These are phyloP conservation scores for Periparus ater DNA, from an alignment of 2,797 vertebrate species.

Conservation along the genomic window DNA sequence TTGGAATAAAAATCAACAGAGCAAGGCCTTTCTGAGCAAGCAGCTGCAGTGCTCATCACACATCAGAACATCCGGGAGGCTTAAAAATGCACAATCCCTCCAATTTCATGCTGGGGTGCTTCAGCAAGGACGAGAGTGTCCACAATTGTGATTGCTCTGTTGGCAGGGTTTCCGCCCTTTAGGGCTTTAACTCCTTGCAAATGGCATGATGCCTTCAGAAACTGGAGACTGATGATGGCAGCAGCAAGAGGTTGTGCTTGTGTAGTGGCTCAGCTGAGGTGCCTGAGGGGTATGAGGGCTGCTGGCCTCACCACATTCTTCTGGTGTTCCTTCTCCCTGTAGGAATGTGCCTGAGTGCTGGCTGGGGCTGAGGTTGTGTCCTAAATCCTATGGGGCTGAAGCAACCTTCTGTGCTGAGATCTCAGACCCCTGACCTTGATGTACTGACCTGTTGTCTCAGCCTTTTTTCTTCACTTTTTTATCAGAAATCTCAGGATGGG, in stretches of 20 bases:
- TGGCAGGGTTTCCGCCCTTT: background rate
- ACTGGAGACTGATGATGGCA: background rate
- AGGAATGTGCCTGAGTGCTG: background rate
- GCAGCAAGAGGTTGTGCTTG: background rate
- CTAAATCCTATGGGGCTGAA: background rate
- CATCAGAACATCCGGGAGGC: background rate
- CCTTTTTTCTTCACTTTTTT: background rate
- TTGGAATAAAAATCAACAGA: background rate
- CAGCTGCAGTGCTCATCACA: rapidly evolving
- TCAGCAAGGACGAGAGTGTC: background rate
- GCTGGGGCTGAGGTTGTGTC: background rate
- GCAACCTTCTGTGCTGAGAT: background rate
- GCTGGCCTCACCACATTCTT: background rate
- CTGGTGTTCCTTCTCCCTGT: background rate
- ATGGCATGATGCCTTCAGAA: background rate
- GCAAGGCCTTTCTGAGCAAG: background rate
- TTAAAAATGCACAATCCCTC: background rate
- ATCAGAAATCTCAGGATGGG: background rate
- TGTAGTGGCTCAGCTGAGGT: background rate
- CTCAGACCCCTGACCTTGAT: background rate
- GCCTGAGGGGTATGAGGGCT: background rate
- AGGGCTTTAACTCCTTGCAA: background rate
- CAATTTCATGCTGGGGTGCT: background rate
- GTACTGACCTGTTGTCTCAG: background rate
- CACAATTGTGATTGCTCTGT: background rate